These are phyloP conservation scores for Sinocyclocheilus anophthalmus DNA, from an alignment of 2,113 vertebrate genomes.

Conservation along the genomic window DNA sequence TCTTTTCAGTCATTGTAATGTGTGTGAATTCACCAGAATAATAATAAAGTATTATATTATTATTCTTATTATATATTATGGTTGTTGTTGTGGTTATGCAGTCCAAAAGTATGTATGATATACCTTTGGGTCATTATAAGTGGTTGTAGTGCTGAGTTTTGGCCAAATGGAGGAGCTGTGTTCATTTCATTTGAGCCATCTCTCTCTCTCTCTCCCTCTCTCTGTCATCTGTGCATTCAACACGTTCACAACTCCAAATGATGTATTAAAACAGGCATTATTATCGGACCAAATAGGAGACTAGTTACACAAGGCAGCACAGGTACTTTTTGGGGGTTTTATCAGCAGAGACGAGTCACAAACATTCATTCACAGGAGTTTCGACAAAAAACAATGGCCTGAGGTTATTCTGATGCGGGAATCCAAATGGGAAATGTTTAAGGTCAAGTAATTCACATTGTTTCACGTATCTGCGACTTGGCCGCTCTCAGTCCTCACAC, in stretches of 20 bases:
- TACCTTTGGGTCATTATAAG: too few species aligned
- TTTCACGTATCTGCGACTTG: neutral
- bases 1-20: too few species aligned
- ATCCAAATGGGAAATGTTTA: neutral
- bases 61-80: too few species aligned
- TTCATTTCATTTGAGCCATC: conserved; percentile 27
- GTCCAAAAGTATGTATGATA: too few species aligned
- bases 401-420: neutral
- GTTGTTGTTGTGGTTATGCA: too few species aligned
- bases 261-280: conserved; percentile 31
- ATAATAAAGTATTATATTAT: neutral
- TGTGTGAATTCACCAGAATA: too few species aligned
- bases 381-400: neutral
- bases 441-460: neutral
- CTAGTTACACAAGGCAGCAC: conserved; percentile 5
- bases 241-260: conserved; percentile 6
- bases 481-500: neutral
- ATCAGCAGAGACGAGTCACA: neutral
- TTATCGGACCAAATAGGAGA: conserved; percentile 12
- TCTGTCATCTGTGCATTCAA: neutral
- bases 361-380: neutral
- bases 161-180: conserved; percentile 48
- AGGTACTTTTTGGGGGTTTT: neutral
- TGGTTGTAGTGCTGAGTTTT: conserved; percentile 5
- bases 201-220: conserved; percentile 6